phyloP scores from a whole-genome alignment of 2,113 vertebrate genomes.

The Dicaeum eximium region DNA sequence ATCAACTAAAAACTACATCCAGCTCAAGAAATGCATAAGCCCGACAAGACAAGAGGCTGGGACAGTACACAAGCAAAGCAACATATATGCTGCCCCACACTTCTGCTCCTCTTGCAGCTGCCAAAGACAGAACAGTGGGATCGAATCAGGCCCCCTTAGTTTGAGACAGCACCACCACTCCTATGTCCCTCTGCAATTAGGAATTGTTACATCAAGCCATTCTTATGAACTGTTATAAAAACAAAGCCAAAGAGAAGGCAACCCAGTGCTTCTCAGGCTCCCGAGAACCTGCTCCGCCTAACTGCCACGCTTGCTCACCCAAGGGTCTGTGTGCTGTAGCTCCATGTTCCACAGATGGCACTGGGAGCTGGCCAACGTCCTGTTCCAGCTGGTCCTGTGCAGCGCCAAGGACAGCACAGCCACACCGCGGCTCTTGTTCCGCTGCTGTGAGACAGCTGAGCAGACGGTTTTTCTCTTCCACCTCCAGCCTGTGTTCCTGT shows the following conservation, averaged over 20 bases:
- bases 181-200: not conserved
- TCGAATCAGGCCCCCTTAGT: accelerated
- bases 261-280: not conserved
- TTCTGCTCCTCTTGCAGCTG: not conserved
- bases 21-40: not conserved
- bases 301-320: slow-evolving; percentile 66
- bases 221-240: not conserved
- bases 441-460: slow-evolving; percentile 21
- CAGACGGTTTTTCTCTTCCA: slow-evolving; percentile 38
- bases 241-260: not conserved
- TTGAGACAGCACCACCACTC: not conserved
- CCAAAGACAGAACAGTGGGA: not conserved
- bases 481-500: slow-evolving; percentile 57
- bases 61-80: not conserved
- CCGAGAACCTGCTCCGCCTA: not conserved
- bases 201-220: not conserved
- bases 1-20: not conserved
- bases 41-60: not conserved
- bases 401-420: not conserved
- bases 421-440: slow-evolving; percentile 23
- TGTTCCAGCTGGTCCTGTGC: slow-evolving; percentile 26
- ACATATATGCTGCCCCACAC: not conserved
- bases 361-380: not conserved
- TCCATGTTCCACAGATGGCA: not conserved
- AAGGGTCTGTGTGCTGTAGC: slow-evolving; percentile 44